Evolutionary conservation across 2,888 invertebrate genomes (phyloP).

Genomic region (Lepidochitona cinerea): DNA sequence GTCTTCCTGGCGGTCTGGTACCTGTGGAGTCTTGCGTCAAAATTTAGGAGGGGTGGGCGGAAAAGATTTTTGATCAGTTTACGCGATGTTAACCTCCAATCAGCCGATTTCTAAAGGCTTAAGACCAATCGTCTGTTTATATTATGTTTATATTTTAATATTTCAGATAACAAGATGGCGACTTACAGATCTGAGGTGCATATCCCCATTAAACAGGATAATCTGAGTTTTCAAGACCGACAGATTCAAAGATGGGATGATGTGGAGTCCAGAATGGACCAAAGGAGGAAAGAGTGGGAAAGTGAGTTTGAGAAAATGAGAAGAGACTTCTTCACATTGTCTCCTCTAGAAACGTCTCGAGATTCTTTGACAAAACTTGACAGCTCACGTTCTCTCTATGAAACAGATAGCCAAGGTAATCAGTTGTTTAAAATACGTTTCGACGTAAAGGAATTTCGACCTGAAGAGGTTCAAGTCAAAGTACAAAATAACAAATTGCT

Average conservation of each 20-base stretch:
- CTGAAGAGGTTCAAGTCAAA: slow-evolving; percentile 64
- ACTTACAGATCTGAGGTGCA: slow-evolving; percentile 66
- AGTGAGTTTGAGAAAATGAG: slow-evolving; percentile 64
- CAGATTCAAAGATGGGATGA: slow-evolving; percentile 65
- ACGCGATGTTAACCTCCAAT: too few relatives aligned
- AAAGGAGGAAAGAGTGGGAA: slow-evolving; percentile 61
- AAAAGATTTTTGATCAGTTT: neutral
- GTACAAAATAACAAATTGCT: slow-evolving; percentile 60
- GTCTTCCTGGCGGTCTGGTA: neutral
- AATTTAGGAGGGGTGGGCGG: neutral
- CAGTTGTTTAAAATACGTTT: slow-evolving; percentile 60
- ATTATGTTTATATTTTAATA: neutral
- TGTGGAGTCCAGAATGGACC: slow-evolving; percentile 61
- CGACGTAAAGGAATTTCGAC: slow-evolving; percentile 63
- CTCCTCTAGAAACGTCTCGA: slow-evolving; percentile 56
- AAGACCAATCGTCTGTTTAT: too few relatives aligned
- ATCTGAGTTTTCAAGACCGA: slow-evolving; percentile 65
- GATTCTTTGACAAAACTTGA: slow-evolving; percentile 45
- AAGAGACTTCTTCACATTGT: slow-evolving; percentile 67
- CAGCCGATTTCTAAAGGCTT: too few relatives aligned
- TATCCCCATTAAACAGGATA: slow-evolving; percentile 67
- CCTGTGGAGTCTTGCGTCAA: neutral
- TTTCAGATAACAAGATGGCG: slow-evolving; percentile 38
- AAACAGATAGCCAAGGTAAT: slow-evolving; percentile 50
- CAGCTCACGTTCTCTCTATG: slow-evolving; percentile 49